These are phyloP conservation scores for Blomia tropicalis DNA, from an alignment of 2,888 invertebrate species.

Conservation along the genomic window DNA sequence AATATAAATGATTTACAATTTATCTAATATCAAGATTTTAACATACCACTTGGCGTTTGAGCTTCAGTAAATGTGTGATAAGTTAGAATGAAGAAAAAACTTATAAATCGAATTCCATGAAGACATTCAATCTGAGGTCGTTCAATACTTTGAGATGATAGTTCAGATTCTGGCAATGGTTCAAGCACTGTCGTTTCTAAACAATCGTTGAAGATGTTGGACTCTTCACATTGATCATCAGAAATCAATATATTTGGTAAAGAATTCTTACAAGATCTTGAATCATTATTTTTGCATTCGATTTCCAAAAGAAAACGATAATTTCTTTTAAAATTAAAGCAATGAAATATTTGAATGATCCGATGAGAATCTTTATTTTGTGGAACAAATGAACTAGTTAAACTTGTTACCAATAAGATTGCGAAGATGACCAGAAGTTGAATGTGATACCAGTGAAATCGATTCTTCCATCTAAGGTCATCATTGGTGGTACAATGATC, in stretches of 20 bases:
- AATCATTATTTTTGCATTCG: too few species aligned
- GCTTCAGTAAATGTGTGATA: conserved; percentile 22
- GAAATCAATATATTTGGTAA: background rate
- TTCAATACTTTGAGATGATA: background rate
- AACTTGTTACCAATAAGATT: too few species aligned
- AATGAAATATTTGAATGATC: too few species aligned
- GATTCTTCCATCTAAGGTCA: background rate
- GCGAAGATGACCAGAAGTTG: too few species aligned
- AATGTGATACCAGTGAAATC: background rate
- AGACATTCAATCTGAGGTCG: conserved; percentile 18
- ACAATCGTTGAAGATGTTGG: background rate
- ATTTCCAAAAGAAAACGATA: too few species aligned
- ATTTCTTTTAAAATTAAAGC: too few species aligned
- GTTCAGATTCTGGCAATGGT: background rate
- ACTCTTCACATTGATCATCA: background rate
- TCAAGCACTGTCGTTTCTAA: background rate
- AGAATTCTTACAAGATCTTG: too few species aligned
- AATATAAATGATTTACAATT: background rate
- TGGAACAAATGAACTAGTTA: too few species aligned
- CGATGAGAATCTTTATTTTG: too few species aligned
- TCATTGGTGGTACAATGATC: background rate
- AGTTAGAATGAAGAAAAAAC: conserved; percentile 17
- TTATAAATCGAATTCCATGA: conserved; percentile 20
- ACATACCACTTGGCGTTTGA: conserved; percentile 20
- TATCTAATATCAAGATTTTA: background rate